These are phyloP conservation scores for Neopipo cinnamomea DNA, from an alignment of 2,113 vertebrate species.

Conservation along the genomic window DNA sequence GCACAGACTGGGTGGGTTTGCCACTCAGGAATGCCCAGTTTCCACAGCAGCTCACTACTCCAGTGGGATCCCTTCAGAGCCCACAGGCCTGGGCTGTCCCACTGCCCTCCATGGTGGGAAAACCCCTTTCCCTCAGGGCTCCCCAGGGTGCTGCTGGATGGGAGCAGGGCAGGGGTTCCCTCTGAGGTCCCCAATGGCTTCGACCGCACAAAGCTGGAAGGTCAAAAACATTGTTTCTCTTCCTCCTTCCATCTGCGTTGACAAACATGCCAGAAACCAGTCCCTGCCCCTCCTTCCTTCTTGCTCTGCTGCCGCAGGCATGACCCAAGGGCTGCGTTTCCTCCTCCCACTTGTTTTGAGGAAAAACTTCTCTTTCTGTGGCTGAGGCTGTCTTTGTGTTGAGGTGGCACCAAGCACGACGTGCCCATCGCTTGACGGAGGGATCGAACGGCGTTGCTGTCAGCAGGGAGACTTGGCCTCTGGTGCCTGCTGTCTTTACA, in stretches of 20 bases:
- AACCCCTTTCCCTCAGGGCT: not conserved
- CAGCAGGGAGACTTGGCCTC: not conserved
- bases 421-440: accelerated
- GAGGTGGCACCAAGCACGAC: accelerated
- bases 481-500: accelerated
- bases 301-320: accelerated
- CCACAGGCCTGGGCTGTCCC: not conserved
- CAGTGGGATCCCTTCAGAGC: not conserved
- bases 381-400: not conserved
- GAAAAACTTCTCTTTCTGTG: not conserved
- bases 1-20: accelerated
- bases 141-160: not conserved
- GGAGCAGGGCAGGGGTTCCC: not conserved
- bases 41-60: accelerated
- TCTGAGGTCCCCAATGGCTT: not conserved
- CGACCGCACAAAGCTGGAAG: accelerated
- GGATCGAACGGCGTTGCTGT: not conserved
- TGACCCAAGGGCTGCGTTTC: not conserved
- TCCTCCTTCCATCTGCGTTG: not conserved
- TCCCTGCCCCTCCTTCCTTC: not conserved
- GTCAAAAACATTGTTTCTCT: accelerated
- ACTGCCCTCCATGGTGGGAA: not conserved
- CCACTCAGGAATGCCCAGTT: not conserved
- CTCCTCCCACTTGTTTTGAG: not conserved
- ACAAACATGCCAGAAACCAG: accelerated